Evolutionary conservation across 2,113 vertebrate genomes (phyloP).

Genomic region (Notarius lentiginosus): DNA sequence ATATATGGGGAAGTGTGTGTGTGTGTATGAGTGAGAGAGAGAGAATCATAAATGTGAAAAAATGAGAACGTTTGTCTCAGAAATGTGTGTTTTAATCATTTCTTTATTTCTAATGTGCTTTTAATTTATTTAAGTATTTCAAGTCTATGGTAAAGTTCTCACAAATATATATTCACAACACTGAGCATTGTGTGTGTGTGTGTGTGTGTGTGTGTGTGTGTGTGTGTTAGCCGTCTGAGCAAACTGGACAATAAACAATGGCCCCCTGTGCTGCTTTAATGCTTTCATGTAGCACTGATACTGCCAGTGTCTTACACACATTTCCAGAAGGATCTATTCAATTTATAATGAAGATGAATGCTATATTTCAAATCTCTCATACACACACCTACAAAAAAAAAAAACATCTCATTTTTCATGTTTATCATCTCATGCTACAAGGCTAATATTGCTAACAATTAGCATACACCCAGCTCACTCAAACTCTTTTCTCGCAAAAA

Average conservation of each 20-base stretch:
- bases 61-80: not conserved
- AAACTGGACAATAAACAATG: not conserved
- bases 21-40: slow-evolving; percentile 34
- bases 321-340: not conserved
- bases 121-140: slow-evolving; percentile 10
- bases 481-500: not conserved
- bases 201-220: not conserved
- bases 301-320: slow-evolving; percentile 35
- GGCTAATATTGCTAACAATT: not conserved
- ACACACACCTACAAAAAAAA: not conserved
- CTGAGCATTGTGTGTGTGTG: not conserved
- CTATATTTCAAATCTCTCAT: not conserved
- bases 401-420: not conserved
- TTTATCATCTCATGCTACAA: not conserved
- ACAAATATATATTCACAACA: not conserved
- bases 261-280: not conserved
- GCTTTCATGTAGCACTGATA: slow-evolving; percentile 36
- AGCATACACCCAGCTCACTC: not conserved
- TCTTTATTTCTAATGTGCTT: not conserved
- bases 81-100: not conserved
- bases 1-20: slow-evolving; percentile 16
- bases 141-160: not conserved
- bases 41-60: slow-evolving; percentile 14
- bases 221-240: not conserved
- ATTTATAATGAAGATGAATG: not conserved